A percentile compares a stretch with the other conserved stretches of the same genome.
phyloP scores from a whole-genome alignment of 1,140 invertebrate species.

The Agrypnia vestita region DNA sequence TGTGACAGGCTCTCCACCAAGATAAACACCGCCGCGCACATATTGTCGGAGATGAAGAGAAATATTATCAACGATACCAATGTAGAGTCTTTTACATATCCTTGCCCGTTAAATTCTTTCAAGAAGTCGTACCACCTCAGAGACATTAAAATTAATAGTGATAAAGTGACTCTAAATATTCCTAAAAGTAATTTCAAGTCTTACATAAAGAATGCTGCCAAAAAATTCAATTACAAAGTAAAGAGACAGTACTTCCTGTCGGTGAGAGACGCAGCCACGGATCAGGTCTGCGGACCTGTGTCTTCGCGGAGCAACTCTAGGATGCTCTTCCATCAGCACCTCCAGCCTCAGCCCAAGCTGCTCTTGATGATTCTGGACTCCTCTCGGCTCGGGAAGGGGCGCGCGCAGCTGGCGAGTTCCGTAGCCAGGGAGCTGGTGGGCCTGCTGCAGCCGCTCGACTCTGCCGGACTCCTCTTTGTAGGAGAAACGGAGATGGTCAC shows the following conservation, averaged over 20 bases:
- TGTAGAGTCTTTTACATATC: constrained; percentile 68
- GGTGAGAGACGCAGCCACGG: constrained; percentile 69
- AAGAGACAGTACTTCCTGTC: constrained; percentile 70
- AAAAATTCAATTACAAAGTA: constrained; percentile 69
- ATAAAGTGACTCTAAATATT: constrained; percentile 60
- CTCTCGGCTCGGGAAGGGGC: not conserved
- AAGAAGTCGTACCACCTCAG: constrained; percentile 69
- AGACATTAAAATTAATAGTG: constrained; percentile 65
- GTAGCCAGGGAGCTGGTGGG: constrained; percentile 67
- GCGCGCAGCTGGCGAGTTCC: constrained; percentile 64
- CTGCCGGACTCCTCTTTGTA: constrained; percentile 59
- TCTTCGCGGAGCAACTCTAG: constrained; percentile 66
- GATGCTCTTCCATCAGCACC: constrained; percentile 68
- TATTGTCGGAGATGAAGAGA: constrained; percentile 35
- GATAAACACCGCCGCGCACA: constrained; percentile 29
- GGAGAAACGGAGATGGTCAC: constrained; percentile 2
- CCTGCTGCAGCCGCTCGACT: constrained; percentile 66
- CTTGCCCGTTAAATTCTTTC: constrained; percentile 71
- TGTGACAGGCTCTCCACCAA: constrained; percentile 43
- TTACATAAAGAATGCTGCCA: constrained; percentile 61
- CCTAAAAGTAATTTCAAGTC: constrained; percentile 43
- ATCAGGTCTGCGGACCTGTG: constrained; percentile 67
- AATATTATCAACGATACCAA: constrained; percentile 39
- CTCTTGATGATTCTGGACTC: constrained; percentile 68
- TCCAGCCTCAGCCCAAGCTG: constrained; percentile 69